These are phyloP conservation scores for Lordiphosa collinella DNA, from an alignment of 1,140 invertebrate genomes.

Conservation along the genomic window DNA sequence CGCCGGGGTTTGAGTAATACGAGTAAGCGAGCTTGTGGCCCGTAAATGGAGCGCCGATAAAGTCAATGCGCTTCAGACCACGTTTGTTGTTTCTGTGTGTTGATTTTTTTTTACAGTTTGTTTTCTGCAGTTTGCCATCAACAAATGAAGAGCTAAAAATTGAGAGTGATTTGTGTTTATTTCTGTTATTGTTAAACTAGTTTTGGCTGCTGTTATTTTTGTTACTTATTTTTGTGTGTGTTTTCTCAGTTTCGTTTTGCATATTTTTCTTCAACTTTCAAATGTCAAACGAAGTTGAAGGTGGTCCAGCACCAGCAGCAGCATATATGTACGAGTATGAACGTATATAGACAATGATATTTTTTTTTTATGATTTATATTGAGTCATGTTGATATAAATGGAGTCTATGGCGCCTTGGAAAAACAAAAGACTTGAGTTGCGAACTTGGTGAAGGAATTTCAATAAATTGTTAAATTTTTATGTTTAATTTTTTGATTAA, in stretches of 20 bases:
- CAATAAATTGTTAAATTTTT: too few species aligned
- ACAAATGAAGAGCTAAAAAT: constrained; percentile 63
- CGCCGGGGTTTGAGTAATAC: constrained; percentile 41
- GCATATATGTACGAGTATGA: constrained; percentile 9
- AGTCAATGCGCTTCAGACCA: constrained; percentile 54
- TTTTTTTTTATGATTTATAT: constrained; percentile 63
- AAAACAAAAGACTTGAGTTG: constrained; percentile 61
- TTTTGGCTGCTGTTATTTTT: constrained; percentile 19
- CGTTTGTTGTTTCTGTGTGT: constrained; percentile 31
- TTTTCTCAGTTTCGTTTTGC: constrained; percentile 48
- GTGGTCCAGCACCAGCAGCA: constrained; percentile 44
- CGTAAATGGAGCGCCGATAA: constrained; percentile 64
- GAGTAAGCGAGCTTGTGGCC: constrained; percentile 37
- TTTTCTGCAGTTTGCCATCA: constrained; percentile 19
- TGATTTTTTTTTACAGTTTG: constrained; percentile 27
- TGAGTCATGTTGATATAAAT: constrained; percentile 57
- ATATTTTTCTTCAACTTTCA: constrained; percentile 71
- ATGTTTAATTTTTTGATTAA: too few species aligned
- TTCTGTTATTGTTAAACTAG: constrained; percentile 44
- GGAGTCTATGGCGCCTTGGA: constrained; percentile 23
- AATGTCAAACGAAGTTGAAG: constrained; percentile 75
- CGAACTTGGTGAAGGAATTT: constrained; percentile 44
- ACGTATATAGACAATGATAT: constrained; percentile 47
- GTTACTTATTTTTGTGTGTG: constrained; percentile 15
- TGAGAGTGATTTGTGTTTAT: constrained; percentile 57